A percentile compares a stretch with the other conserved stretches of the same genome.
Conservation (phyloP, 2,888 invertebrate genomes). For the Heliconius aoede region DNA sequence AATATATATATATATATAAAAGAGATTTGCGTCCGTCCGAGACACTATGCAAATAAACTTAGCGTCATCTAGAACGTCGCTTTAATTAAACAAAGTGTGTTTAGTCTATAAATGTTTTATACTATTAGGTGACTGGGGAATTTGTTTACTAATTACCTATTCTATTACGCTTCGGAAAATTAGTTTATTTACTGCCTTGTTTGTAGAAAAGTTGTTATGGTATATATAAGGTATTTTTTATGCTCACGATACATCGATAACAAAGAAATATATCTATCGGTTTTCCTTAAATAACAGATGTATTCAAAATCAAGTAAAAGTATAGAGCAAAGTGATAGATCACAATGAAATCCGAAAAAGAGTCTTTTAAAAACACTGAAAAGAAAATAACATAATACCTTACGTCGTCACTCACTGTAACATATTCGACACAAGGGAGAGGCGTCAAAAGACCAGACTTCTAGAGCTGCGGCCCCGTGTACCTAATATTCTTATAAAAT, state of each 20-base stretch:
- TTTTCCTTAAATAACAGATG: neutral
- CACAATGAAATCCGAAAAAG: neutral
- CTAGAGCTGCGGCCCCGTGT: constrained; percentile 40
- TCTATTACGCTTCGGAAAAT: constrained; percentile 1
- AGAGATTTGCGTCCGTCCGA: constrained; percentile 59
- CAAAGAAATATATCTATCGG: neutral
- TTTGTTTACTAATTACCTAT: constrained; percentile 37
- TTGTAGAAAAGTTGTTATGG: too few species aligned
- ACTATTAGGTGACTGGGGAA: constrained; percentile 39
- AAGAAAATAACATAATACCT: constrained; percentile 45
- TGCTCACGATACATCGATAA: too few species aligned
- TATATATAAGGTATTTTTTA: too few species aligned
- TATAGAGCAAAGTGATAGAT: neutral
- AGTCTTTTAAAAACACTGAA: constrained; percentile 1
- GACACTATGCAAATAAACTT: constrained; percentile 59
- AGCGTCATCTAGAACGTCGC: constrained; percentile 59
- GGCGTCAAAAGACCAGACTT: constrained; percentile 50
- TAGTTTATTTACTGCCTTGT: constrained; percentile 15
- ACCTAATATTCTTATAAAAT: neutral
- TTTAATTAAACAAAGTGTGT: constrained; percentile 53
- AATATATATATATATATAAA: constrained; percentile 64
- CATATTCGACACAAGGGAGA: constrained; percentile 51
- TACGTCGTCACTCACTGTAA: constrained; percentile 50
- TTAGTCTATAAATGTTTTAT: constrained; percentile 46
- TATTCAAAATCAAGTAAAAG: neutral